Evolutionary conservation across 2,797 vertebrate genomes (phyloP).

Genomic region (Muscicapa comitata): DNA sequence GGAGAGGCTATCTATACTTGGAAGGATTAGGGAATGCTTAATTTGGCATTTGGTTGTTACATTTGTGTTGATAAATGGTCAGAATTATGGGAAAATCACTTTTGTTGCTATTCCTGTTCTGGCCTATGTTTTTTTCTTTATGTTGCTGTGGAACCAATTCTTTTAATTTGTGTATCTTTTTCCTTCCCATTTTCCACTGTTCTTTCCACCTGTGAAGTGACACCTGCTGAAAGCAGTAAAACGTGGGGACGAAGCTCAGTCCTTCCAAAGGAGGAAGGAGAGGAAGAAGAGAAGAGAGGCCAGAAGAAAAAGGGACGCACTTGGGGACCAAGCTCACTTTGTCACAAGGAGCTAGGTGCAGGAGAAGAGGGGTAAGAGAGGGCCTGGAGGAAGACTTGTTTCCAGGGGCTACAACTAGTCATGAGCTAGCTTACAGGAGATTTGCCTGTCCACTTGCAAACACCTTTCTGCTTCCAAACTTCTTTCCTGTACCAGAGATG

Average conservation of each 20-base stretch:
- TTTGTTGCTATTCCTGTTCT: not conserved
- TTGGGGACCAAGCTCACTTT: slow-evolving; percentile 78
- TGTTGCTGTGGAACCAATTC: not conserved
- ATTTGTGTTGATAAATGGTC: not conserved
- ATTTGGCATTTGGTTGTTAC: not conserved
- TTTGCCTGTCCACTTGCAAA: not conserved
- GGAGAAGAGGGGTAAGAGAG: slow-evolving; percentile 85
- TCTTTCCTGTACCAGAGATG: not conserved
- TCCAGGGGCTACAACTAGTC: not conserved
- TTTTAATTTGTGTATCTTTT: not conserved
- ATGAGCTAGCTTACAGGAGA: not conserved
- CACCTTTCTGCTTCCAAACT: not conserved
- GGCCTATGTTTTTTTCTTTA: not conserved
- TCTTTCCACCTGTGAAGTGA: slow-evolving; percentile 76
- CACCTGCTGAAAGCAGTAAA: slow-evolving; percentile 84
- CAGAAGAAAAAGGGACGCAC: slow-evolving; percentile 90
- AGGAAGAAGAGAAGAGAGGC: slow-evolving; percentile 85
- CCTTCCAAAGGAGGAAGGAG: slow-evolving; percentile 83
- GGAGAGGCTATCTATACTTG: not conserved
- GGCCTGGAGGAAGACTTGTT: not conserved
- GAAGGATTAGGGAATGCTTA: not conserved
- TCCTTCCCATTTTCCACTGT: not conserved
- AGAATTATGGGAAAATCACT: not conserved
- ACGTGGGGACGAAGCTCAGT: slow-evolving; percentile 82
- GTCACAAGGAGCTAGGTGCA: slow-evolving; percentile 83